A percentile compares a stretch with the other conserved stretches of the same genome.
Evolutionary conservation across 2,797 vertebrate species (phyloP).

Genomic region (Microctenopoma lineatum): DNA sequence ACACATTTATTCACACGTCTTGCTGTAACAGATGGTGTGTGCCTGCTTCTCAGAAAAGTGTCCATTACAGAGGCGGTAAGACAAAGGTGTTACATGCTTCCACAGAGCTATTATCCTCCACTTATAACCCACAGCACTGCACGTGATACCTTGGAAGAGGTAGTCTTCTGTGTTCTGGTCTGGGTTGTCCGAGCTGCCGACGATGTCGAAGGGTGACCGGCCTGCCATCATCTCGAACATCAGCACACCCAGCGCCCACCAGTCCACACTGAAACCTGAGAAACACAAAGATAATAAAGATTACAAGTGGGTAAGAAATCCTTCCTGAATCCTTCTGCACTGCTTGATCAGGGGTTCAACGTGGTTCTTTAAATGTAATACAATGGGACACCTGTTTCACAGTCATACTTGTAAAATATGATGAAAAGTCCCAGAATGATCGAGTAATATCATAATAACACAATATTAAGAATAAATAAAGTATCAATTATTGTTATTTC

Average conservation of each 20-base stretch:
- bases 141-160: conserved; percentile 94
- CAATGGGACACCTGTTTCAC: no score
- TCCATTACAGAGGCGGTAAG: conserved; percentile 47
- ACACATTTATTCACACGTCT: conserved; percentile 61
- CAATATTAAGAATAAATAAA: no score
- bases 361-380: no score
- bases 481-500: no score
- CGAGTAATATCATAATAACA: no score
- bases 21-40: conserved; percentile 61
- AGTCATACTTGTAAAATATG: no score
- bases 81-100: conserved; percentile 48
- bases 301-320: no score
- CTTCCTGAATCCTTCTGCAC: no score
- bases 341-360: no score
- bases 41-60: conserved; percentile 27
- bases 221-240: conserved; percentile 99
- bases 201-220: conserved; percentile 96
- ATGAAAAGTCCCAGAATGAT: no score
- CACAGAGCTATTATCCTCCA: neutral
- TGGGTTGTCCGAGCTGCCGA: conserved; percentile 97
- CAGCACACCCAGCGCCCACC: conserved; percentile 96
- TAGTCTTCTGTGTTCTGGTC: conserved; percentile 99
- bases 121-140: neutral
- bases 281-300: neutral
- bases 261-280: conserved; percentile 96